These are phyloP conservation scores for Myzus persicae DNA, from an alignment of 1,140 invertebrate species.

Conservation along the genomic window DNA sequence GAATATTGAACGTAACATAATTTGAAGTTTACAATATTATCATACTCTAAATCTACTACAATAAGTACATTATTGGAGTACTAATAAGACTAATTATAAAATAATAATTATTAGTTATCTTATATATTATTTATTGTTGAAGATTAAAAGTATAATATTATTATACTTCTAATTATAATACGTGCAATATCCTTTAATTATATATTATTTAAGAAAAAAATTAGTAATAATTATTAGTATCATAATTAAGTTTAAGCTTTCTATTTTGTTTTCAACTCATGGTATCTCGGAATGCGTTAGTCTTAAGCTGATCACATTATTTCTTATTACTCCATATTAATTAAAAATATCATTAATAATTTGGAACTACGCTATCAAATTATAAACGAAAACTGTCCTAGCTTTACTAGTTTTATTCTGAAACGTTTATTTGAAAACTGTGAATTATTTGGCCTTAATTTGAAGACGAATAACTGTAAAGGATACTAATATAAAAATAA, in stretches of 20 bases:
- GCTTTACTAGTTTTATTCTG: neutral
- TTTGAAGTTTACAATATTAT: neutral
- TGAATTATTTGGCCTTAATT: neutral
- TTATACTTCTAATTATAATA: too few species aligned
- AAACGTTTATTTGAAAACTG: neutral
- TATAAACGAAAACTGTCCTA: neutral
- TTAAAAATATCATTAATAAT: neutral
- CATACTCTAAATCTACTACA: too few species aligned
- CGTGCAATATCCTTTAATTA: too few species aligned
- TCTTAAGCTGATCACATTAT: neutral
- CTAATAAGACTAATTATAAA: neutral
- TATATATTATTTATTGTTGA: too few species aligned
- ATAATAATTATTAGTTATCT: neutral
- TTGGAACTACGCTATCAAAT: neutral
- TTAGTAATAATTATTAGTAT: neutral
- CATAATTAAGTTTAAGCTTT: neutral
- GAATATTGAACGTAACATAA: neutral
- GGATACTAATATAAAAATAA: neutral
- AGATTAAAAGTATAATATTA: too few species aligned
- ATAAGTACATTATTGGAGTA: neutral
- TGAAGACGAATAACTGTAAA: neutral
- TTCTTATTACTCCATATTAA: neutral
- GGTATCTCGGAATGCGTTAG: neutral
- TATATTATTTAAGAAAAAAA: too few species aligned
- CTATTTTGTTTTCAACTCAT: neutral